Conservation (phyloP, 2,888 invertebrate species). For the Venustoraphidia nigricollis region DNA sequence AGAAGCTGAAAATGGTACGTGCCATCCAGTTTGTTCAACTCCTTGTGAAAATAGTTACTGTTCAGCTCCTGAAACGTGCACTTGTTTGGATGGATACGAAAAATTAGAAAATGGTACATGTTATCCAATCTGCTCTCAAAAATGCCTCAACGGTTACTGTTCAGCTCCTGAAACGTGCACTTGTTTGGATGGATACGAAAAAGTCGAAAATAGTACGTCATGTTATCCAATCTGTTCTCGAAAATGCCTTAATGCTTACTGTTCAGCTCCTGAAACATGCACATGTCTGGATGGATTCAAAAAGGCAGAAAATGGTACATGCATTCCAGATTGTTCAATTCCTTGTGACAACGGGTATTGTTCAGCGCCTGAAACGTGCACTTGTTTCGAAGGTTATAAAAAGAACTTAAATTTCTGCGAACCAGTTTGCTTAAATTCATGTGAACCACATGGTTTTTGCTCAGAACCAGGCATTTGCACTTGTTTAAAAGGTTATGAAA, state of each 20-base stretch:
- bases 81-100: conserved; percentile 5
- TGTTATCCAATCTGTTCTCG: conserved; percentile 18
- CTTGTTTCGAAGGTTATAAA: conserved; percentile 13
- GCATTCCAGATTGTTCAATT: conserved; percentile 12
- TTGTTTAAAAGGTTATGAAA: too few species aligned
- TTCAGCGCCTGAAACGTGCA: conserved; percentile 13
- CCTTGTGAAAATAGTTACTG: conserved; percentile 11
- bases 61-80: conserved; percentile 9
- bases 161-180: conserved; percentile 12
- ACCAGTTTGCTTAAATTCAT: too few species aligned
- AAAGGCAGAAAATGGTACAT: conserved; percentile 4
- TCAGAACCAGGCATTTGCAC: background rate
- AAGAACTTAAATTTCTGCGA: too few species aligned
- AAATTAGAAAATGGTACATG: conserved; percentile 9
- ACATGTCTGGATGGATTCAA: conserved; percentile 13
- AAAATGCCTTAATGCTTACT: conserved; percentile 27
- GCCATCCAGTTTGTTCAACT: conserved; percentile 12
- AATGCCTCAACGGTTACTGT: conserved; percentile 28
- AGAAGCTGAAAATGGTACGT: too few species aligned
- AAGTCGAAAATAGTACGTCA: too few species aligned
- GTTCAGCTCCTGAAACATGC: conserved; percentile 13
- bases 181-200: conserved; percentile 5
- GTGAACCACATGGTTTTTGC: conserved; percentile 1
- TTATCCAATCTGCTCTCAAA: conserved; percentile 16
- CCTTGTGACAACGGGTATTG: conserved; percentile 15